Evolutionary conservation across 2,797 vertebrate genomes (phyloP).

Genomic region (Perodicticus potto): DNA sequence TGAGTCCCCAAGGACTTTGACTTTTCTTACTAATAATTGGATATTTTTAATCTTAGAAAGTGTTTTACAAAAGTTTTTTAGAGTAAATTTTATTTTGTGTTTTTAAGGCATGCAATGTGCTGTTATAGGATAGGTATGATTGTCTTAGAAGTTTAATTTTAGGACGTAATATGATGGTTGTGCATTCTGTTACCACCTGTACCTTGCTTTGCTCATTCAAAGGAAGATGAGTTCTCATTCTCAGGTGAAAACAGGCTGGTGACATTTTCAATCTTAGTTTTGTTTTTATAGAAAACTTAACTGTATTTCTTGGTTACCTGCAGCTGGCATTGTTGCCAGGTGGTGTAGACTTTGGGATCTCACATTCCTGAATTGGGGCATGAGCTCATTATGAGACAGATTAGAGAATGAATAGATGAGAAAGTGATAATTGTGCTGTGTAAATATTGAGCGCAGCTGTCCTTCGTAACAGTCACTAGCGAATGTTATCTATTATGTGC

Average conservation of each 20-base stretch:
- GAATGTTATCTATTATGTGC: not conserved
- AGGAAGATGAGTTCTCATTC: not conserved
- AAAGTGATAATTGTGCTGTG: not conserved
- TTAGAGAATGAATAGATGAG: not conserved
- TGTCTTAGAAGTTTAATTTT: conserved; percentile 3
- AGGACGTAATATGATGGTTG: not conserved
- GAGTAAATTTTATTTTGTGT: not conserved
- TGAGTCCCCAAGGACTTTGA: not conserved
- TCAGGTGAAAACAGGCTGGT: not conserved
- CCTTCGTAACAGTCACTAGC: not conserved
- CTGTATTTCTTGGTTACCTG: not conserved
- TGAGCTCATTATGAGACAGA: not conserved
- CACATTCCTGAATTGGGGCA: not conserved
- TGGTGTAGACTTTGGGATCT: not conserved
- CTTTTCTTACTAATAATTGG: conserved; percentile 16
- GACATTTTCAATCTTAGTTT: not conserved
- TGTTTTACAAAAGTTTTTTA: not conserved
- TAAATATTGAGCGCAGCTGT: not conserved
- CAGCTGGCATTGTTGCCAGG: not conserved
- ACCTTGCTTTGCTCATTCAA: not conserved
- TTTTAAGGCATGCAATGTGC: not conserved
- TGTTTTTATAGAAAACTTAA: not conserved
- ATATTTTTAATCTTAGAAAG: not conserved
- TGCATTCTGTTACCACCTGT: not conserved
- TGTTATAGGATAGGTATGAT: not conserved